phyloP scores from a whole-genome alignment of 2,113 vertebrate species.

The Entelurus aequoreus region DNA sequence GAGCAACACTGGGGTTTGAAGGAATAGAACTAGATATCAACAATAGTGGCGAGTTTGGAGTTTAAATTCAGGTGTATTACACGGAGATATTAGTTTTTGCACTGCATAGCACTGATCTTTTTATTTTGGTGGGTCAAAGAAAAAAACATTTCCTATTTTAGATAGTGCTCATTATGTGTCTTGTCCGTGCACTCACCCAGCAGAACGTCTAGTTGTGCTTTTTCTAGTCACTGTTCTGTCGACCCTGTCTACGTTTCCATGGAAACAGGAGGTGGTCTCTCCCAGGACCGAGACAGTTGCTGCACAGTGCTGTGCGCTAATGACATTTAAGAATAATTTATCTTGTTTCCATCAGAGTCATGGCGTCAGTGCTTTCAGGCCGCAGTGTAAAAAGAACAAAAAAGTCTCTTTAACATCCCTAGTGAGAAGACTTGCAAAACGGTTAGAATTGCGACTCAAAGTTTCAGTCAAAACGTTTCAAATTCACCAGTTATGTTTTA shows the following conservation, averaged over 20 bases:
- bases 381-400: conserved; percentile 21
- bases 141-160: conserved; percentile 38
- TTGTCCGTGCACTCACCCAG: conserved; percentile 28
- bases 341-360: conserved; percentile 34
- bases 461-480: conserved; percentile 1
- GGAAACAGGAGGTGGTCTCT: conserved; percentile 69
- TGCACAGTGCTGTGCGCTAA: conserved; percentile 58
- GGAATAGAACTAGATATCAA: conserved; percentile 26
- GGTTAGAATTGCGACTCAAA: neutral
- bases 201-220: conserved; percentile 38
- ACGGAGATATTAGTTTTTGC: neutral
- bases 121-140: conserved; percentile 19
- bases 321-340: conserved; percentile 65
- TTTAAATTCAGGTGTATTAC: neutral
- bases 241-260: conserved; percentile 70
- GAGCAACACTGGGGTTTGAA: conserved; percentile 23
- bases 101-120: neutral
- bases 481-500: conserved; percentile 1
- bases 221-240: conserved; percentile 44
- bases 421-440: conserved; percentile 12
- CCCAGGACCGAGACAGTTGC: conserved; percentile 60
- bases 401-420: conserved; percentile 11
- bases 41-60: conserved; percentile 6
- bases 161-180: conserved; percentile 41
- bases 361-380: conserved; percentile 25